A percentile compares a stretch with the other conserved stretches of the same genome.
phyloP scores from a whole-genome alignment of 2,888 invertebrate species.

The Antheraea yamamai region DNA sequence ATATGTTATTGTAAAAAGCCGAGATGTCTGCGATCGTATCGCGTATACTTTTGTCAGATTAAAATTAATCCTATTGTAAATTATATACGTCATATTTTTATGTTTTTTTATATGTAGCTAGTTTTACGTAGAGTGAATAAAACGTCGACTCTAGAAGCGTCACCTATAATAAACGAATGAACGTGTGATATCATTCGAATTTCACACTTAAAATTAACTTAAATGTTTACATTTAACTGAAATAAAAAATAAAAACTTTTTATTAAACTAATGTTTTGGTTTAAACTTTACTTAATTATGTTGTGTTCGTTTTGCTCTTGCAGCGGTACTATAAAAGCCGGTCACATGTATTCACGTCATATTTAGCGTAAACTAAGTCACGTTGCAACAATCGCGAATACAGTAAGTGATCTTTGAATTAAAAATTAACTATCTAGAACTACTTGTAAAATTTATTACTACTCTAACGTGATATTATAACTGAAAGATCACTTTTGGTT shows the following conservation, averaged over 20 bases:
- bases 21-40: conserved; percentile 58
- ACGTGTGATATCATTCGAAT: not conserved
- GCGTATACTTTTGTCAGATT: conserved; percentile 62
- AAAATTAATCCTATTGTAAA: conserved; percentile 60
- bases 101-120: conserved; percentile 3
- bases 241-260: not conserved
- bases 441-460: not conserved
- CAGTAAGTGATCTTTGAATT: not conserved
- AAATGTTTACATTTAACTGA: not conserved
- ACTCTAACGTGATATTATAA: not conserved
- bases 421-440: not conserved
- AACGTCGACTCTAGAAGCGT: not conserved
- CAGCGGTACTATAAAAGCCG: not conserved
- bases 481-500: not conserved
- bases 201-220: not conserved
- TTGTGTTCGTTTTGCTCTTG: not conserved
- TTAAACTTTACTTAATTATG: not conserved
- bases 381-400: not conserved
- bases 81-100: conserved; percentile 37
- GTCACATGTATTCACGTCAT: not conserved
- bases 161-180: not conserved
- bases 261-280: not conserved
- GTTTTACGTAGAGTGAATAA: conserved; percentile 8
- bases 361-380: not conserved
- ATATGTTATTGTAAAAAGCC: conserved; percentile 61